phyloP scores from a whole-genome alignment of 2,797 vertebrate genomes.

The Peromyscus nudipes region DNA sequence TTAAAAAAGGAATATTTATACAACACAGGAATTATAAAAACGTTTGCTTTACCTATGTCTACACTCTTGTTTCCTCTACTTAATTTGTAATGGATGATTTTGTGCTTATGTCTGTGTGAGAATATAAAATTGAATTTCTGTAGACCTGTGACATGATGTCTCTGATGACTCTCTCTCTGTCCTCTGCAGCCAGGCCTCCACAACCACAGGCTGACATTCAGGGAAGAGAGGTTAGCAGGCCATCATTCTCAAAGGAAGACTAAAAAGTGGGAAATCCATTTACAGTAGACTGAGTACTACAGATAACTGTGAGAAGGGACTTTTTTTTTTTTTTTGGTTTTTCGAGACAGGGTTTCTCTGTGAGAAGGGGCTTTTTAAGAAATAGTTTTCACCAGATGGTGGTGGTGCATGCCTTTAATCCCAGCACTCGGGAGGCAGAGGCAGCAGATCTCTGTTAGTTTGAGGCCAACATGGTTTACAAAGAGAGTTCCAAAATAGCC shows the following conservation, averaged over 20 bases:
- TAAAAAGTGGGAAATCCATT: background rate
- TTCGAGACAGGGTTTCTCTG: too few relatives aligned
- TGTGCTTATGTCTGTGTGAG: background rate
- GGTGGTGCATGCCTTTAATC: background rate
- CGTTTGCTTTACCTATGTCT: background rate
- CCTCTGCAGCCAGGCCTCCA: background rate
- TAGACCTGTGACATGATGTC: background rate
- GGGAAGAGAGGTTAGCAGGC: too few relatives aligned
- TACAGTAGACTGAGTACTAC: background rate
- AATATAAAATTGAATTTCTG: background rate
- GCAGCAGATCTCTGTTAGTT: background rate
- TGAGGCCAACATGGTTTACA: background rate
- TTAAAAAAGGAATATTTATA: background rate
- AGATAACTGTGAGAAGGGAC: background rate
- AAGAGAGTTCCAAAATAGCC: background rate
- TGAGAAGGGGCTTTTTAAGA: background rate
- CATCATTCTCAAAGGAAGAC: background rate
- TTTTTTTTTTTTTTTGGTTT: too few relatives aligned
- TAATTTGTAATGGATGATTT: background rate
- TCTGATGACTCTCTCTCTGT: background rate
- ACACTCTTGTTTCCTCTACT: background rate
- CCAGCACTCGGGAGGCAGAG: background rate
- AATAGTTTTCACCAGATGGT: background rate
- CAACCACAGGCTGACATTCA: background rate
- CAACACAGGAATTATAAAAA: background rate